Conservation (phyloP, 2,797 vertebrate genomes). For the Cirrhinus mrigala region DNA sequence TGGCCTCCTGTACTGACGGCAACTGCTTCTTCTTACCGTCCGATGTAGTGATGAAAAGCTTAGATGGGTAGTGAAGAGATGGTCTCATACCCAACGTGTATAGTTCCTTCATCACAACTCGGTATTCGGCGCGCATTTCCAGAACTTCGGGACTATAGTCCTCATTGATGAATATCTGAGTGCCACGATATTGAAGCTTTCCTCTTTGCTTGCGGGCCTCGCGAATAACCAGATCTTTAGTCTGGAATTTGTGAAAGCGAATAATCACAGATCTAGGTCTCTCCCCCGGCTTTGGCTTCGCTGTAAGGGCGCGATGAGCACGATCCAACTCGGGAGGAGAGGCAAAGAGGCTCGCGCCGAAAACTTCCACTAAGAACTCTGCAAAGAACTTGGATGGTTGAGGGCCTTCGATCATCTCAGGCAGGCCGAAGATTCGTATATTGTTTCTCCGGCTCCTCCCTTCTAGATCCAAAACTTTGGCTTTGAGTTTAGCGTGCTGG, state of each 20-base stretch:
- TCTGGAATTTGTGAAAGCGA: conserved; percentile 25
- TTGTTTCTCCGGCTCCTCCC: conserved; percentile 23
- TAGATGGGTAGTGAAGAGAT: too few relatives aligned
- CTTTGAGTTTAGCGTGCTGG: conserved; percentile 23
- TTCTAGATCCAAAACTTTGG: conserved; percentile 1
- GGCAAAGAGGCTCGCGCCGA: background rate
- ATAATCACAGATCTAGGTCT: conserved; percentile 12
- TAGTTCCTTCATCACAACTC: too few relatives aligned
- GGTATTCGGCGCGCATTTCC: too few relatives aligned
- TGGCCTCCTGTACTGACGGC: background rate
- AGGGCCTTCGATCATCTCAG: conserved; percentile 11
- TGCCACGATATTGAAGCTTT: background rate
- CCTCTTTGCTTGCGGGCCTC: conserved; percentile 19
- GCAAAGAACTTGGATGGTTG: conserved; percentile 2
- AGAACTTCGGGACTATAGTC: too few relatives aligned
- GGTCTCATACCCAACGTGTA: too few relatives aligned
- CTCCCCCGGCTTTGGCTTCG: background rate
- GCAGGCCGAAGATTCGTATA: conserved; percentile 19
- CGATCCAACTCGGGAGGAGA: conserved; percentile 6
- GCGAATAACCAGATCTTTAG: background rate
- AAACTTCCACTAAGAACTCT: conserved; percentile 8
- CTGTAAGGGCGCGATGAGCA: background rate
- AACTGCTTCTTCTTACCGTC: background rate
- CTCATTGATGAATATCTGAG: background rate
- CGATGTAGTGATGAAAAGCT: background rate